These are phyloP conservation scores for Gallinago paraguaiae DNA, from an alignment of 2,113 vertebrate species.

Conservation along the genomic window DNA sequence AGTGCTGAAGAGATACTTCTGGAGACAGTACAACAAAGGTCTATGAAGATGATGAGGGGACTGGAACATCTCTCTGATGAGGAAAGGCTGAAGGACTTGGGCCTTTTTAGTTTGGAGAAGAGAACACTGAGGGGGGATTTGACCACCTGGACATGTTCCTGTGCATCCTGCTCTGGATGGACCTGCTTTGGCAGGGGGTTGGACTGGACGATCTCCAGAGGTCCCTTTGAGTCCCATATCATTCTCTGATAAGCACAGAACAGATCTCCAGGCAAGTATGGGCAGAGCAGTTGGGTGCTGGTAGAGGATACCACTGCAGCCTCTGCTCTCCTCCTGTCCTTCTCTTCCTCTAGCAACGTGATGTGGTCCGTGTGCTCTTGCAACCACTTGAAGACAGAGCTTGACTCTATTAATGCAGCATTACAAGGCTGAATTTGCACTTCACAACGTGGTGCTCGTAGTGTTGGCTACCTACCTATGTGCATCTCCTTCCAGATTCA, in stretches of 20 bases:
- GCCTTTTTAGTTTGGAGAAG: too few relatives aligned
- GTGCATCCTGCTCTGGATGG: too few relatives aligned
- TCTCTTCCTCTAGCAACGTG: not conserved
- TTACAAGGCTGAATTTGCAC: not conserved
- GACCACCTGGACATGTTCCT: too few relatives aligned
- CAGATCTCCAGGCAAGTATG: not conserved
- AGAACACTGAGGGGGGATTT: too few relatives aligned
- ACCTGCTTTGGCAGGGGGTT: too few relatives aligned
- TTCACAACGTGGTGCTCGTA: fast-evolving
- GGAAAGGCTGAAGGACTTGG: too few relatives aligned
- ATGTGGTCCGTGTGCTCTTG: not conserved
- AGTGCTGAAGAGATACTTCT: not conserved
- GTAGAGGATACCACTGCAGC: not conserved
- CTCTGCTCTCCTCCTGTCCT: not conserved
- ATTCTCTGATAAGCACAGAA: not conserved
- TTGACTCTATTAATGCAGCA: not conserved
- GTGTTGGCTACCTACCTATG: not conserved
- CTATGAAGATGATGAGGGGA: too few relatives aligned
- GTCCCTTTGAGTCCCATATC: too few relatives aligned
- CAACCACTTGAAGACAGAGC: not conserved
- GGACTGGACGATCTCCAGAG: too few relatives aligned
- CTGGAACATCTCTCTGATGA: too few relatives aligned
- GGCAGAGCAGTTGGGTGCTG: not conserved
- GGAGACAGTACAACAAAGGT: too few relatives aligned
- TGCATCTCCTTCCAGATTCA: not conserved